A percentile compares a stretch with the other conserved stretches of the same genome.
phyloP scores from a whole-genome alignment of 2,797 vertebrate genomes.

The Muraenolepis orangiensis region DNA sequence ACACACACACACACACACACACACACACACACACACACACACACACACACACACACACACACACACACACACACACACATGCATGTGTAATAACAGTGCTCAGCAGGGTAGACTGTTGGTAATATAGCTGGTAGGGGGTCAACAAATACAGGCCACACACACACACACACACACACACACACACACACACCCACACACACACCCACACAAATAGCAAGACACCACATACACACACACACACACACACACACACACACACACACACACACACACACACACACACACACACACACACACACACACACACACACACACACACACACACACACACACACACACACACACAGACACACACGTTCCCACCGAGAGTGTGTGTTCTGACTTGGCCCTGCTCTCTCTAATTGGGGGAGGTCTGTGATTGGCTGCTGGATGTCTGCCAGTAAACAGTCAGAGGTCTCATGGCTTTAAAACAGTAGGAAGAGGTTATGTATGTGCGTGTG shows the following conservation, averaged over 20 bases:
- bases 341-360: conserved; percentile 2
- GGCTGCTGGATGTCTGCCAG: conserved; percentile 63
- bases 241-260: conserved; percentile 7
- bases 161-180: conserved; percentile 20
- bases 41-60: background rate
- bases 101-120: conserved; percentile 20
- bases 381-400: conserved; percentile 29
- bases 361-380: conserved; percentile 5
- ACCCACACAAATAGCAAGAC: background rate
- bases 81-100: conserved; percentile 9
- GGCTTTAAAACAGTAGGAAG: conserved; percentile 56
- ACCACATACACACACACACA: background rate
- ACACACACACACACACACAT: background rate
- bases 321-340: conserved; percentile 12
- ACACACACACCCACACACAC: conserved; percentile 18
- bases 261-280: conserved; percentile 13
- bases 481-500: conserved; percentile 12
- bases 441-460: conserved; percentile 59
- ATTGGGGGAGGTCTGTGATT: conserved; percentile 59
- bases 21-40: background rate
- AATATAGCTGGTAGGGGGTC: conserved; percentile 16
- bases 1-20: too few species aligned
- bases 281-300: background rate
- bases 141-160: background rate
- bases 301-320: conserved; percentile 21